Conservation (phyloP, 2,113 vertebrate genomes). For the Synodontis membranacea region DNA sequence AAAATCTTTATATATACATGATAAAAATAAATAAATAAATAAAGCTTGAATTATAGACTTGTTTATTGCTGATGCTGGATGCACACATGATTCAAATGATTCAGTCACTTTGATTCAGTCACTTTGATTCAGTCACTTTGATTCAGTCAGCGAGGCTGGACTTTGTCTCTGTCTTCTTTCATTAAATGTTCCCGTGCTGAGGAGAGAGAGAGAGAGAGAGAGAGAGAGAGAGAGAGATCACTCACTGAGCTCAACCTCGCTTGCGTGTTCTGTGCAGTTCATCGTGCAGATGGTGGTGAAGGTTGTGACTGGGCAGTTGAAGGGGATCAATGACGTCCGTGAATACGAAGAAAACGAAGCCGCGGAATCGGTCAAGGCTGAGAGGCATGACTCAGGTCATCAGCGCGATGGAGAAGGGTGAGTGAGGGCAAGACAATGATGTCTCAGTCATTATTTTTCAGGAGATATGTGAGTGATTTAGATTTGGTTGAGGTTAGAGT, state of each 20-base stretch:
- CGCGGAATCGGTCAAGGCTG: constrained; percentile 37
- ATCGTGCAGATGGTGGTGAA: constrained; percentile 89
- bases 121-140: neutral
- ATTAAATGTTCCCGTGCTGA: neutral
- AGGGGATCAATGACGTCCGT: constrained; percentile 85
- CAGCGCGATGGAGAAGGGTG: constrained; percentile 63
- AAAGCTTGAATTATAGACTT: neutral
- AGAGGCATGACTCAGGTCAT: constrained; percentile 64
- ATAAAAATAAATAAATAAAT: no score
- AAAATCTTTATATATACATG: neutral
- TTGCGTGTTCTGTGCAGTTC: constrained; percentile 72
- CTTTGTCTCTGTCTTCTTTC: neutral
- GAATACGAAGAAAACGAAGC: constrained; percentile 84
- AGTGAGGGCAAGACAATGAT: constrained; percentile 38
- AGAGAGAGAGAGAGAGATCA: neutral
- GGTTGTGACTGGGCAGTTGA: constrained; percentile 85
- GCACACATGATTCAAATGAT: neutral
- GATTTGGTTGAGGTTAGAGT: neutral
- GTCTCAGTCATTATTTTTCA: neutral
- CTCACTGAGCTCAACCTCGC: neutral
- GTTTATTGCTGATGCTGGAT: neutral
- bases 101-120: neutral
- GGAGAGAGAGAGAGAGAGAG: neutral
- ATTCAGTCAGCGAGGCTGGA: neutral
- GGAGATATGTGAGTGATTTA: neutral